Conservation (phyloP, 2,113 vertebrate species). For the Passer montanus region DNA sequence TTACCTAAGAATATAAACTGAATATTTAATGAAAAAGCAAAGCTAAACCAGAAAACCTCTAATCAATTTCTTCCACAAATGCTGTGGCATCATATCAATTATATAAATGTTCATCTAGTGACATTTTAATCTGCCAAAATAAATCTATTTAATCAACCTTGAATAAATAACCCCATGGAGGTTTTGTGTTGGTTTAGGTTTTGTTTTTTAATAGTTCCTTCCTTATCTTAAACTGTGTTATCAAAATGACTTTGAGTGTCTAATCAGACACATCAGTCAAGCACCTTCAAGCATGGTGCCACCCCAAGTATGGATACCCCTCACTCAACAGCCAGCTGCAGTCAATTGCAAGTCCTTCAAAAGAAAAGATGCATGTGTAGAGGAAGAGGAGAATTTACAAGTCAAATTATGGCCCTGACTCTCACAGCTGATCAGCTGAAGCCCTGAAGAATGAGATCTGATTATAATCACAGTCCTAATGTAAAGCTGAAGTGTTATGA, state of each 20-base stretch:
- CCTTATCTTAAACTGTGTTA: background rate
- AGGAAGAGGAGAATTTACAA: conserved; percentile 63
- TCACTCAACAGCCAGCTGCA: conserved; percentile 53
- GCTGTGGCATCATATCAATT: background rate
- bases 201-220: conserved; percentile 4
- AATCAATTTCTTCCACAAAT: background rate
- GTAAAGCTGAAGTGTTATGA: conserved; percentile 24
- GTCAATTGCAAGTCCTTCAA: conserved; percentile 44
- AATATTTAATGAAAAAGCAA: background rate
- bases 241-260: background rate
- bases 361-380: conserved; percentile 37
- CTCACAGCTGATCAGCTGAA: conserved; percentile 47
- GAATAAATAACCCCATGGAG: background rate
- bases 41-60: background rate
- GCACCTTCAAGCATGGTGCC: conserved; percentile 20
- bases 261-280: conserved; percentile 53
- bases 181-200: background rate
- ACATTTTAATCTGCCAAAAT: background rate
- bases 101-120: background rate
- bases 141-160: background rate
- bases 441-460: conserved; percentile 55
- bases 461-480: conserved; percentile 63
- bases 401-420: conserved; percentile 48
- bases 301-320: background rate
- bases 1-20: background rate